Evolutionary conservation across 2,797 vertebrate genomes (phyloP), one percentile per base, ranked within the genome.

Genomic region (Xenentodon cancila): DNA sequence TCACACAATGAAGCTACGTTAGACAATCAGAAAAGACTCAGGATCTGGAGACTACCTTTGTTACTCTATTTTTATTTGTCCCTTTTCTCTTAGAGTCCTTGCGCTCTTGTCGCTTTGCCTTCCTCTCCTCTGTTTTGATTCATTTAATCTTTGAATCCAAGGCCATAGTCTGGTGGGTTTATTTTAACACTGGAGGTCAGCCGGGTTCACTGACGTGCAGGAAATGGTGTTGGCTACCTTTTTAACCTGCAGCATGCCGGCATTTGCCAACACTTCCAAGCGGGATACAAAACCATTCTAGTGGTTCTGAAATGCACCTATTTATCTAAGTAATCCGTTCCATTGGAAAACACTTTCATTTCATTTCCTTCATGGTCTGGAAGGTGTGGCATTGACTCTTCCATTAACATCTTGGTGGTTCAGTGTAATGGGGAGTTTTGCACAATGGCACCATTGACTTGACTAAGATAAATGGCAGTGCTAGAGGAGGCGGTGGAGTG

Each of bases 381-480:
- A 79, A 77, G 74, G 64, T 73, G 64, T 74, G 21, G 16, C 75
- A 43, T 61, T 78, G 68, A 80, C 81, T 76, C 65, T 63, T 74
- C 64, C 68, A 86, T 91, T 90, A 83, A 89, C 57, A 60, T 73
- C 48, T 25, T 67, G 71, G 82, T 79, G 69, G 68, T 67, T 25
- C 27, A n/a, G 65, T 84, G 79, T 89, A 90, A 90, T 86, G 73
- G 71, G 44, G 55, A 79, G 65, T 81, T 86, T 79, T 80, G 53
- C 75, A 85, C 86, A 88, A 82, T 85, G 70, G 79, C 11, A 19
- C 79, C 71, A 77, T 79, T 82, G 82, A 87, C 78, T 25, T 74
- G 80, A 81, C 83, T 82, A 79, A 88, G 87, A 90, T 81, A 81
- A 90, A 90, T 88, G 54, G 65, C 56, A 6, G 79, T 77, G 53